phyloP scores from a whole-genome alignment of 2,888 invertebrate species.

The Uropetala carovei region DNA sequence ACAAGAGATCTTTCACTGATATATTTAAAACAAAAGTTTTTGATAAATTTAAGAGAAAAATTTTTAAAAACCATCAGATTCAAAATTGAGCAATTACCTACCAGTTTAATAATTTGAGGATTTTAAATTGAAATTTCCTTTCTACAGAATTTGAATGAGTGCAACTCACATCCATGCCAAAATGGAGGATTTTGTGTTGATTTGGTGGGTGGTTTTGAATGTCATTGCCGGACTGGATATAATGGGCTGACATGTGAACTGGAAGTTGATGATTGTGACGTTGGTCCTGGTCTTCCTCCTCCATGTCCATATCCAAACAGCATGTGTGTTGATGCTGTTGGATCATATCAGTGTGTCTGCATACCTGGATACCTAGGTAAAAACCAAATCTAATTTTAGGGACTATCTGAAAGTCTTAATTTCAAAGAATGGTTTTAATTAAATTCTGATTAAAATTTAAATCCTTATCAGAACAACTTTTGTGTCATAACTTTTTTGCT shows the following conservation, averaged over 20 bases:
- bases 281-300: constrained; percentile 1
- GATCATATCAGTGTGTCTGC: constrained; percentile 79
- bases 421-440: no score
- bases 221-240: constrained; percentile 78
- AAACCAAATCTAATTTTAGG: constrained; percentile 63
- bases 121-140: background rate
- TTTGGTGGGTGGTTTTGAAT: constrained; percentile 78
- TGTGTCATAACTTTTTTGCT: no score
- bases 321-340: constrained; percentile 80
- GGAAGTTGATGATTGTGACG: constrained; percentile 27
- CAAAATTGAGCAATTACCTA: no score
- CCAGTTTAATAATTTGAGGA: no score
- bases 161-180: constrained; percentile 79
- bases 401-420: background rate
- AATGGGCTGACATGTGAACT: constrained; percentile 78
- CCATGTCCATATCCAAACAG: constrained; percentile 75
- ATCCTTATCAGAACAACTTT: no score
- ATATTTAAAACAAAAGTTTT: no score
- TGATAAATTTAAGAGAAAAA: no score
- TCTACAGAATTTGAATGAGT: constrained; percentile 77
- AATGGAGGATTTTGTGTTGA: constrained; percentile 81
- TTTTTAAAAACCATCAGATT: no score
- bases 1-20: background rate
- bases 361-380: constrained; percentile 81
- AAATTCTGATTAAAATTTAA: no score